Evolutionary conservation across 1,140 invertebrate species (phyloP).

Genomic region (Dreissena rostriformis): DNA sequence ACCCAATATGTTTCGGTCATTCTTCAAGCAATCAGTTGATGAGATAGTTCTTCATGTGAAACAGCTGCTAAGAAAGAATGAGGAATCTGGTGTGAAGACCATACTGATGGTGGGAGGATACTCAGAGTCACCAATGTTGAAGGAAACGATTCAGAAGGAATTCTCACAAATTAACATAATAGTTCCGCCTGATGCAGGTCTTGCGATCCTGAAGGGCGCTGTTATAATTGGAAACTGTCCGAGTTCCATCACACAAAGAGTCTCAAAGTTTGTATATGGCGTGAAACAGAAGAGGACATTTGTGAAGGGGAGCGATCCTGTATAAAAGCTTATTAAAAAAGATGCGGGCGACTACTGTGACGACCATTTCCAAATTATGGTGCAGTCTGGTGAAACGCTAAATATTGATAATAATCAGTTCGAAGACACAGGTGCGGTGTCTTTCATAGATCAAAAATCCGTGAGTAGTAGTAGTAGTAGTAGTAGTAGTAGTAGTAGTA

Average conservation of each 20-base stretch:
- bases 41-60: background rate
- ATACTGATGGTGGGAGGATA: background rate
- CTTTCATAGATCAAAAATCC: background rate
- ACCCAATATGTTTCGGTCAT: background rate
- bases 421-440: background rate
- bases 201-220: background rate
- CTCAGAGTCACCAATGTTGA: background rate
- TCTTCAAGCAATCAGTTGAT: background rate
- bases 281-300: too few relatives aligned
- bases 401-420: background rate
- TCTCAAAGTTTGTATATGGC: background rate
- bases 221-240: background rate
- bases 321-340: too few relatives aligned
- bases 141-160: background rate
- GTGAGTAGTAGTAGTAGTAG: too few relatives aligned
- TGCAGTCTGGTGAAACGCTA: background rate
- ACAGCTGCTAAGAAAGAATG: background rate
- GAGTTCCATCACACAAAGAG: background rate
- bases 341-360: background rate
- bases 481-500: too few relatives aligned
- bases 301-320: too few relatives aligned
- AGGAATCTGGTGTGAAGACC: background rate
- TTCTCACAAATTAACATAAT: background rate
- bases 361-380: background rate
- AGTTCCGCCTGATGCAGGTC: background rate